Conservation (phyloP, 2,113 vertebrate genomes). For the Thomomys bottae region DNA sequence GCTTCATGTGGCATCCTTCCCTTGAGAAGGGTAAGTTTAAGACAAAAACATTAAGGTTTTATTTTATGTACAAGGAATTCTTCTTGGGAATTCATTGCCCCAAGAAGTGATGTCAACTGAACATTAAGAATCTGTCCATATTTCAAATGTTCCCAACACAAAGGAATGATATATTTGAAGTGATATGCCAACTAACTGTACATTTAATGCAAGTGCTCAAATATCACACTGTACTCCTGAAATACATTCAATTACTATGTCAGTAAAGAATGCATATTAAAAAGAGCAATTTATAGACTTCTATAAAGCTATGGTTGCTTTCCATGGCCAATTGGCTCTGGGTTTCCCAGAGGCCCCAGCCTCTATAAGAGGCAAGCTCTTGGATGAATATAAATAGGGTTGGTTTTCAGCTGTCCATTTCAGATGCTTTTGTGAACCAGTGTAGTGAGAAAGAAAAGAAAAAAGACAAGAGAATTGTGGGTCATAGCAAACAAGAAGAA, state of each 20-base stretch:
- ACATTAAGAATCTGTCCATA: background rate
- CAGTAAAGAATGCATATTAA: background rate
- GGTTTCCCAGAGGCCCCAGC: background rate
- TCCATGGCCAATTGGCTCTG: background rate
- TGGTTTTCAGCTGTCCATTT: background rate
- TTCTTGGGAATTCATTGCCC: background rate
- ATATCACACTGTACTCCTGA: background rate
- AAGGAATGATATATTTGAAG: background rate
- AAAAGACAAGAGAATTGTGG: background rate
- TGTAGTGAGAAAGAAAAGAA: background rate
- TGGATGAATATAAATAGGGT: background rate
- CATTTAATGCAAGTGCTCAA: background rate
- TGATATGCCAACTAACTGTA: background rate
- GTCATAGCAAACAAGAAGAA: background rate
- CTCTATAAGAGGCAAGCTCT: background rate
- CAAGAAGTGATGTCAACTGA: background rate
- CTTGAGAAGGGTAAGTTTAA: background rate
- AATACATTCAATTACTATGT: background rate
- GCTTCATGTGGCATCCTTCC: background rate
- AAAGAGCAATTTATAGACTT: background rate
- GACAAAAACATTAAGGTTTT: slow-evolving; percentile 5
- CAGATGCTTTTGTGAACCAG: background rate
- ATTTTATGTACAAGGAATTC: background rate
- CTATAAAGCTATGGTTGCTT: background rate
- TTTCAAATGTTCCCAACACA: background rate